Base-by-base conservation (phyloP, 2,113 vertebrate species). In the Psilopogon haemacephalus region DNA sequence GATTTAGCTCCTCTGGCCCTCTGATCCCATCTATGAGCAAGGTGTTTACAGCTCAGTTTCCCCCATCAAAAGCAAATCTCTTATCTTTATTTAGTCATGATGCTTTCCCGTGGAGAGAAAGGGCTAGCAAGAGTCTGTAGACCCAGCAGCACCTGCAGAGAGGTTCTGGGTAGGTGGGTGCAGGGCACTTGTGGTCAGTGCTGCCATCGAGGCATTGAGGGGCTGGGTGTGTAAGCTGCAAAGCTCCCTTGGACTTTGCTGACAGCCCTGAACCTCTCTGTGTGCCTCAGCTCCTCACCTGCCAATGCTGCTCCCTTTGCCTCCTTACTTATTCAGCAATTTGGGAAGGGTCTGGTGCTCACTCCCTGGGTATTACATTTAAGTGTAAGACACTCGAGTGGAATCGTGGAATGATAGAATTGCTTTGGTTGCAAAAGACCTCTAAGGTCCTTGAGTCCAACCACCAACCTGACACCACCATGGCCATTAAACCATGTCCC, bases 131-230 rank as follows among this genome's bases (percentile, higher is more conserved):
- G 42, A 28, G 4, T 75, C 69, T 88, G 44, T 37, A 77, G 58
- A 69, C 28, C 17, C 59, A 84, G 37, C 21, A 73, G 78, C 30
- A 76, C 24, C 54, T 12, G 3, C 62, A 76, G 52, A 80, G 67
- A 19, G 52, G 30, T 52, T 90, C 67, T 62, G 0, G 0, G 13
- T 16, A 8, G 14, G 20, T 28, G 32, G 27, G 40, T 77, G 20
- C 46, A 64, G 67, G 46, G 28, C 33, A 38, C 15, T 15, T 55
- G 38, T 28, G 46, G 32, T n/a, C 52, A 30, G 16, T 32, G 27
- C 13, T 85, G 26, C 64, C 52, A 33, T 75, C 0, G 0, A 33
- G 48, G 40, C 50, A 60, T 8, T 33, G 32, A 50, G 11, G 11
- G 24, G 42, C 12, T 48, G 30, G 11, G 6, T 62, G 10, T 2